Conservation (phyloP, 2,888 invertebrate genomes). For the Agapetus fuscipes region DNA sequence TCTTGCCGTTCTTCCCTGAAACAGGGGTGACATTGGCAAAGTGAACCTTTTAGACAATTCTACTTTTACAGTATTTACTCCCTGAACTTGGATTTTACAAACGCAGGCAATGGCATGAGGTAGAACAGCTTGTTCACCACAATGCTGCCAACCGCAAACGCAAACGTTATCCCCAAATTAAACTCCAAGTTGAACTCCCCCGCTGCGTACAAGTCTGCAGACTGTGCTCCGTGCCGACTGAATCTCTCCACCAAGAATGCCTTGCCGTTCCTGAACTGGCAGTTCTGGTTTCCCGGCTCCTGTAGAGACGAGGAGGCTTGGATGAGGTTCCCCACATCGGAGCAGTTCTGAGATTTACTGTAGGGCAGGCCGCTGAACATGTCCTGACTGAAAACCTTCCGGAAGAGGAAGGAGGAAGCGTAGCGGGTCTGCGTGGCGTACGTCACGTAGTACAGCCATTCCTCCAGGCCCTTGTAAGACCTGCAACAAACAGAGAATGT, state of each 20-base stretch:
- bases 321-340: constrained; percentile 37
- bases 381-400: constrained; percentile 56
- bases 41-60: no score
- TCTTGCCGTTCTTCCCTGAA: no score
- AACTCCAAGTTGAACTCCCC: constrained; percentile 61
- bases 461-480: constrained; percentile 67
- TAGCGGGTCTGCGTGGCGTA: constrained; percentile 73
- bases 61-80: no score
- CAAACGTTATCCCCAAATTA: constrained; percentile 73
- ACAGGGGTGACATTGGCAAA: no score
- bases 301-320: constrained; percentile 44
- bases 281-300: constrained; percentile 46
- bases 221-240: constrained; percentile 44
- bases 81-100: constrained; percentile 79
- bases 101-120: constrained; percentile 73
- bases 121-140: constrained; percentile 79
- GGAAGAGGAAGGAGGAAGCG: constrained; percentile 64
- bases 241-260: constrained; percentile 65
- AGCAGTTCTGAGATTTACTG: constrained; percentile 46
- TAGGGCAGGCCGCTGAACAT: constrained; percentile 45
- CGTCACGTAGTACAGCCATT: constrained; percentile 72
- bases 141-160: constrained; percentile 71
- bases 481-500: constrained; percentile 39
- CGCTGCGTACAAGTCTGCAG: constrained; percentile 44
- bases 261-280: constrained; percentile 60